Conservation (phyloP, 1,140 invertebrate species). For the Zaprionus tsacasi region DNA sequence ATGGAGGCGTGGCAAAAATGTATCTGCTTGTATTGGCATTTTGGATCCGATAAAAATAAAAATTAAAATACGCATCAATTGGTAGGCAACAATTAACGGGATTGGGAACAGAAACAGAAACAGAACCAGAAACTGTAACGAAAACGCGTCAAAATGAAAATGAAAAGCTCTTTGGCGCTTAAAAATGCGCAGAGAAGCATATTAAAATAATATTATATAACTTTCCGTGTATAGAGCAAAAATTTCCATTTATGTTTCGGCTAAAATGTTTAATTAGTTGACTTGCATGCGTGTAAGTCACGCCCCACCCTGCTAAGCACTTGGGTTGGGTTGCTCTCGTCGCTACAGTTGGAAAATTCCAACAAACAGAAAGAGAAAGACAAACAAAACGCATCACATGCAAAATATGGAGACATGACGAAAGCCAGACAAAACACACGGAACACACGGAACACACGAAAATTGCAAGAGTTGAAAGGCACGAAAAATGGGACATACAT, state of each 20-base stretch:
- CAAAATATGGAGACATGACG: slow-evolving; percentile 49
- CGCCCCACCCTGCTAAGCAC: background rate
- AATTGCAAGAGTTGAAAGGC: slow-evolving; percentile 37
- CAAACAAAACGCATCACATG: slow-evolving; percentile 56
- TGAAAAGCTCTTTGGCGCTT: slow-evolving; percentile 10
- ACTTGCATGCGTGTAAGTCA: slow-evolving; percentile 22
- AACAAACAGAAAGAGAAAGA: slow-evolving; percentile 59
- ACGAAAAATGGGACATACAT: slow-evolving; percentile 18
- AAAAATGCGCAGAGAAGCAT: slow-evolving; percentile 17
- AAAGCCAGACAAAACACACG: slow-evolving; percentile 21
- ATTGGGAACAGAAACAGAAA: background rate
- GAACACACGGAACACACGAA: slow-evolving; percentile 26
- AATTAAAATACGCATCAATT: too few species aligned
- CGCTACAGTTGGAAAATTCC: slow-evolving; percentile 10
- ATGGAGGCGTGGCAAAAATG: too few species aligned
- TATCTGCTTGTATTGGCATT: too few species aligned
- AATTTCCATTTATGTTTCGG: slow-evolving; percentile 54
- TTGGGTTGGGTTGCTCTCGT: background rate
- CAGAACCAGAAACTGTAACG: background rate
- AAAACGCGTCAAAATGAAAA: slow-evolving; percentile 22
- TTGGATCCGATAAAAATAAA: too few species aligned
- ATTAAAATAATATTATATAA: slow-evolving; percentile 56
- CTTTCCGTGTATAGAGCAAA: slow-evolving; percentile 48
- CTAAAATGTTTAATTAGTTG: slow-evolving; percentile 72
- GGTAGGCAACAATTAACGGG: background rate